Evolutionary conservation across 2,888 invertebrate species (phyloP).

Genomic region (Himalopsyche tibetana): DNA sequence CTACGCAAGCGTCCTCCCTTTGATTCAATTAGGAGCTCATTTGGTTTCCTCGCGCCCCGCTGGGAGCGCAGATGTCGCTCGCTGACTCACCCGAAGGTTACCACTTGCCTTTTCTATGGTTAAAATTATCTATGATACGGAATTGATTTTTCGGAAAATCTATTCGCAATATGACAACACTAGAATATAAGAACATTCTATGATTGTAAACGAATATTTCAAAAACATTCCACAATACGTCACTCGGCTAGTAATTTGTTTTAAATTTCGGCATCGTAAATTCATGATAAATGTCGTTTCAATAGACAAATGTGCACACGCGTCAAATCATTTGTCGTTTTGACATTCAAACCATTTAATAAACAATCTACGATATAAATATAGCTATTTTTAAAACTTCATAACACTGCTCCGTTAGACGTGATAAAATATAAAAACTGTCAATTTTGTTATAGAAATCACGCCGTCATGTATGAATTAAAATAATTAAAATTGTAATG

Average conservation of each 20-base stretch:
- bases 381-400: neutral
- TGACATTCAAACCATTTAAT: neutral
- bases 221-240: no score
- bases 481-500: neutral
- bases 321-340: neutral
- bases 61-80: slow-evolving; percentile 58
- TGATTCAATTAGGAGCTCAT: slow-evolving; percentile 74
- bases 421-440: slow-evolving; percentile 69
- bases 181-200: no score
- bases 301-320: neutral
- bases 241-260: no score
- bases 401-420: neutral
- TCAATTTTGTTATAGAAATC: slow-evolving; percentile 99
- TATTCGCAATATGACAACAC: neutral
- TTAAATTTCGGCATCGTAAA: no score
- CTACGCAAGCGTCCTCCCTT: slow-evolving; percentile 66
- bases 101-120: slow-evolving; percentile 35
- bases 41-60: slow-evolving; percentile 70
- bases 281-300: neutral
- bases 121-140: slow-evolving; percentile 6
- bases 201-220: no score
- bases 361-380: slow-evolving; percentile 9
- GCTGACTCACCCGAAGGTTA: slow-evolving; percentile 48
- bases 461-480: slow-evolving; percentile 79
- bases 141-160: slow-evolving; percentile 2